Percentiles rank a stretch among this genome's conserved stretches.
Evolutionary conservation across 1,140 invertebrate species (phyloP).

Genomic region (Pseudoatta argentina): DNA sequence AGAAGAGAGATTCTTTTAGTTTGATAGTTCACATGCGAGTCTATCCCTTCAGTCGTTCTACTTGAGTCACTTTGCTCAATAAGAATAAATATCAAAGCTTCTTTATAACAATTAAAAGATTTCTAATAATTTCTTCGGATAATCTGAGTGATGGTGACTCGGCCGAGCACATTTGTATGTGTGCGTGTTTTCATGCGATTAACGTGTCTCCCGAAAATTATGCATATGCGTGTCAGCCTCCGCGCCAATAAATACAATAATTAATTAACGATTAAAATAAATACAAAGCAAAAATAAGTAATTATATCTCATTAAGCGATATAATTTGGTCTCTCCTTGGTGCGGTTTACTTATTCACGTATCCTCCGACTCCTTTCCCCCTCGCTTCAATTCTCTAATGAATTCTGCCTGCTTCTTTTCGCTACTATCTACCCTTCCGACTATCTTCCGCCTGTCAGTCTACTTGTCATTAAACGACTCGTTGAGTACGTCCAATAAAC

Average conservation of each 20-base stretch:
- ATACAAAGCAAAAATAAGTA: slow-evolving; percentile 77
- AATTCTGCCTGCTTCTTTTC: slow-evolving; percentile 5
- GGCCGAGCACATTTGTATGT: slow-evolving; percentile 34
- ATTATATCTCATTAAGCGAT: slow-evolving; percentile 79
- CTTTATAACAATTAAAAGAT: slow-evolving; percentile 3
- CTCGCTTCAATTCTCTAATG: slow-evolving; percentile 17
- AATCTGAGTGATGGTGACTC: not conserved
- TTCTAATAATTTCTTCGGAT: not conserved
- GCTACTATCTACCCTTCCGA: slow-evolving; percentile 16
- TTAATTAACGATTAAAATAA: slow-evolving; percentile 79
- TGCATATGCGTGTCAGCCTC: slow-evolving; percentile 66
- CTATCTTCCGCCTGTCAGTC: slow-evolving; percentile 37
- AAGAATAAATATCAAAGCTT: not conserved
- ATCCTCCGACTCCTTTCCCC: slow-evolving; percentile 33
- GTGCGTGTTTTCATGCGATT: not conserved
- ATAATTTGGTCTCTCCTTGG: slow-evolving; percentile 85
- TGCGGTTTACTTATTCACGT: slow-evolving; percentile 79
- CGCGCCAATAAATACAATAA: slow-evolving; percentile 80
- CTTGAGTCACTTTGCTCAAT: not conserved
- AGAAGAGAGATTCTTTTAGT: not conserved
- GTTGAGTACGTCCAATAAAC: slow-evolving; percentile 34
- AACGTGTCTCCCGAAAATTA: slow-evolving; percentile 24
- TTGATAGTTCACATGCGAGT: not conserved
- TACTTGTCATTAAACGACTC: slow-evolving; percentile 55
- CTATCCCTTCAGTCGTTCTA: not conserved